Percentiles rank a stretch among this genome's conserved stretches.
phyloP scores from a whole-genome alignment of 2,888 invertebrate genomes.

The Dolichopus griseipennis region DNA sequence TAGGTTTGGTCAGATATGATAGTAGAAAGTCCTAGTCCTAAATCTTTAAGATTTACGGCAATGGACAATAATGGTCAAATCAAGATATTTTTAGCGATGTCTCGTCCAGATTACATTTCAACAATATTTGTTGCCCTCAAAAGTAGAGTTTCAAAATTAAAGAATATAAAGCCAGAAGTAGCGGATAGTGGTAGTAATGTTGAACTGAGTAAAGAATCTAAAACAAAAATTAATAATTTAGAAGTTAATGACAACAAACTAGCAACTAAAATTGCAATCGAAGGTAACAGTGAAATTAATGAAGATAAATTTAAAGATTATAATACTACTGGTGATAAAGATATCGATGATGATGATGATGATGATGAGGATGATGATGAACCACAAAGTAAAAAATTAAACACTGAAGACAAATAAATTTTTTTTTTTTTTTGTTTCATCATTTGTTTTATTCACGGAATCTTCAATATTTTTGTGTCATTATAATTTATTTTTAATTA shows the following conservation, averaged over 20 bases:
- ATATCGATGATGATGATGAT: not conserved
- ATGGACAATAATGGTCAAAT: conserved; percentile 73
- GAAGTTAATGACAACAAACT: not conserved
- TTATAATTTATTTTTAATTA: not conserved
- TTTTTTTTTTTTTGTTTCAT: not conserved
- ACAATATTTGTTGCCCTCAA: conserved; percentile 56
- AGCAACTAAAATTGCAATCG: conserved; percentile 22
- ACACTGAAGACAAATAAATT: not conserved
- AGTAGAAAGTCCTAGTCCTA: conserved; percentile 75
- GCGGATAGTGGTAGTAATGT: not conserved
- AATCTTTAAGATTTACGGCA: conserved; percentile 80
- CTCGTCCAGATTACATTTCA: conserved; percentile 60
- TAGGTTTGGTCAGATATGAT: conserved; percentile 87
- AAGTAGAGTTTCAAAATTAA: conserved; percentile 46
- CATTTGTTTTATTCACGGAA: not conserved
- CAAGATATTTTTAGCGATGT: conserved; percentile 76
- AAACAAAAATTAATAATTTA: conserved; percentile 22
- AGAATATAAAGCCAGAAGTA: conserved; percentile 30
- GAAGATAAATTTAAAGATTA: conserved; percentile 20
- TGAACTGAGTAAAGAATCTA: conserved; percentile 8
- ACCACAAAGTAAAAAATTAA: conserved; percentile 2
- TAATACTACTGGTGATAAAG: conserved; percentile 18
- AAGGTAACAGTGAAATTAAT: conserved; percentile 35
- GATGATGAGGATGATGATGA: not conserved
- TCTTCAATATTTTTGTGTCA: not conserved